These are phyloP conservation scores for Parambassis ranga DNA, from an alignment of 2,797 vertebrate genomes.

Conservation along the genomic window DNA sequence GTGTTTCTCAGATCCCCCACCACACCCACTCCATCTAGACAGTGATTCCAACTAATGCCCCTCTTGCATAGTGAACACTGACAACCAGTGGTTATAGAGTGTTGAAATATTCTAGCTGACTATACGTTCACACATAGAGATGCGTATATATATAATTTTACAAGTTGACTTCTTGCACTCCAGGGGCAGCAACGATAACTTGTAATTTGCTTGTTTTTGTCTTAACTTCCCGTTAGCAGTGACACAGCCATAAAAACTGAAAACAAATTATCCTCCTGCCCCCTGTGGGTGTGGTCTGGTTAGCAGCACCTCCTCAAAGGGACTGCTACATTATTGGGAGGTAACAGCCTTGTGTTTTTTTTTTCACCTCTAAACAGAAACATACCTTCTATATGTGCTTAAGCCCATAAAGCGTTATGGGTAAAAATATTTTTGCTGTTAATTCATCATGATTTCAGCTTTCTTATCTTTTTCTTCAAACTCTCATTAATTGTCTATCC, in stretches of 20 bases:
- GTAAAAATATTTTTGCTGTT: neutral
- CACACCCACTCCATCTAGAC: slow-evolving; percentile 32
- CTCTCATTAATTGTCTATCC: neutral
- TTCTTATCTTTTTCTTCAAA: neutral
- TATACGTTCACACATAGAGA: neutral
- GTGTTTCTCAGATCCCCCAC: slow-evolving; percentile 64
- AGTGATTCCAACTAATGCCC: neutral
- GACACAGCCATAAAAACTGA: slow-evolving; percentile 16
- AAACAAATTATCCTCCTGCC: slow-evolving; percentile 19
- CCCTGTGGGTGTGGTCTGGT: neutral
- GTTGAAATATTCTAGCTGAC: neutral
- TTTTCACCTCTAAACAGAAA: slow-evolving; percentile 30
- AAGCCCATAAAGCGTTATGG: too few relatives aligned
- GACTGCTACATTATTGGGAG: slow-evolving; percentile 17
- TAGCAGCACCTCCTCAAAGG: slow-evolving; percentile 34
- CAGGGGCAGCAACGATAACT: slow-evolving; percentile 11
- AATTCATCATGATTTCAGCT: neutral
- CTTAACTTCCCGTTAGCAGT: neutral
- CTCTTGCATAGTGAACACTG: neutral
- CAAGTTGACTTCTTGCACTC: neutral
- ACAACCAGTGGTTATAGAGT: neutral
- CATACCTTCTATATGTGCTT: too few relatives aligned
- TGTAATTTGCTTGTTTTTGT: slow-evolving; percentile 7
- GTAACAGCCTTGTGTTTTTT: slow-evolving; percentile 19
- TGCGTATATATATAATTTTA: neutral